Conservation (phyloP, 2,797 vertebrate species). For the Calcarius lapponicus region DNA sequence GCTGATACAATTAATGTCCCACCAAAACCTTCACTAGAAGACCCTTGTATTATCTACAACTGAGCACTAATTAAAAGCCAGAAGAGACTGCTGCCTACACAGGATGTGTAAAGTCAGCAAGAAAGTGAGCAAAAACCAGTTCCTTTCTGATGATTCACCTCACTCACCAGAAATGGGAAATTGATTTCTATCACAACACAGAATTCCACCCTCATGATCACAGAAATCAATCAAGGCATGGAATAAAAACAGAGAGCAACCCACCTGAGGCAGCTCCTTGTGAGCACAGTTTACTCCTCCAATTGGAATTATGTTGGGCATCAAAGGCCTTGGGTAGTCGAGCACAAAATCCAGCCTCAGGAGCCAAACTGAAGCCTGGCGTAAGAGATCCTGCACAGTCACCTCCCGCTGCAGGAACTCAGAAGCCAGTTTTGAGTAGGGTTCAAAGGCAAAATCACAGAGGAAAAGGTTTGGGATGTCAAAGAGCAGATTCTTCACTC, state of each 20-base stretch:
- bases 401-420: constrained; percentile 61
- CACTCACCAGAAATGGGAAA: too few species aligned
- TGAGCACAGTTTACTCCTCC: constrained; percentile 84
- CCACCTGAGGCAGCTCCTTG: constrained; percentile 78
- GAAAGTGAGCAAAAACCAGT: too few species aligned
- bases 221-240: too few species aligned
- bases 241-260: constrained; percentile 31
- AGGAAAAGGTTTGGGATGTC: neutral
- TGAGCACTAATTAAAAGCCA: too few species aligned
- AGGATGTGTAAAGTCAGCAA: too few species aligned
- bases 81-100: too few species aligned
- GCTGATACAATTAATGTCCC: too few species aligned
- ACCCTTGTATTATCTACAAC: too few species aligned
- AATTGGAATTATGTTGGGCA: constrained; percentile 83
- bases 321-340: constrained; percentile 78
- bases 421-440: constrained; percentile 30
- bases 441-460: neutral
- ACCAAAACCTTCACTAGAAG: too few species aligned
- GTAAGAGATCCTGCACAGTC: constrained; percentile 47
- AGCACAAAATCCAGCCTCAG: constrained; percentile 79
- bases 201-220: neutral
- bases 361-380: constrained; percentile 71
- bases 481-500: constrained; percentile 79
- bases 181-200: too few species aligned
- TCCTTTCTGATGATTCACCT: too few species aligned